These are phyloP conservation scores for Taphrorychus bicolor DNA, from an alignment of 2,888 invertebrate species.

Conservation along the genomic window DNA sequence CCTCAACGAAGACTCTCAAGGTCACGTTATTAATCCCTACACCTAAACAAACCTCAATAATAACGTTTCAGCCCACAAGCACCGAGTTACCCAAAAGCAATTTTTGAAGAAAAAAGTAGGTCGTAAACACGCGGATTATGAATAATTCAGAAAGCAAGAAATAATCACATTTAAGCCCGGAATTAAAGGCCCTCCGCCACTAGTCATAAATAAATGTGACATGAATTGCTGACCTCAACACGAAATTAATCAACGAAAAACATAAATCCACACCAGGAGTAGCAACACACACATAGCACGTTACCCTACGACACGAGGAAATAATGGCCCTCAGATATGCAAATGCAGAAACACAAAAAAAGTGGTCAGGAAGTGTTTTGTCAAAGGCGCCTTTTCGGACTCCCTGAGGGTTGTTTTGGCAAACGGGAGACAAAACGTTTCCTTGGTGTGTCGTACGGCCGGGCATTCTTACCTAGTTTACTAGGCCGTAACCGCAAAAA, in stretches of 20 bases:
- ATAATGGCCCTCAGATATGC: conserved; percentile 8
- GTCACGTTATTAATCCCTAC: too few relatives aligned
- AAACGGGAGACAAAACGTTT: not conserved
- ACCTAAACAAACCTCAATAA: too few relatives aligned
- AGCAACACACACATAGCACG: not conserved
- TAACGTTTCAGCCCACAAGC: too few relatives aligned
- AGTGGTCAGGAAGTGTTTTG: conserved; percentile 3
- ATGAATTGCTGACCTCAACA: conserved; percentile 12
- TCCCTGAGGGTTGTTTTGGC: not conserved
- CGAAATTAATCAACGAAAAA: conserved; percentile 7
- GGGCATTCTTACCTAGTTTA: not conserved
- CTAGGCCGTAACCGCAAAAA: not conserved
- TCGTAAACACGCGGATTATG: not conserved
- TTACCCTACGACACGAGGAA: not conserved
- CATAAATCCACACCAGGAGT: conserved; percentile 3
- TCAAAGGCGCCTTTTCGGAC: not conserved
- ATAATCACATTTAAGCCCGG: not conserved
- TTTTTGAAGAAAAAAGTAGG: not conserved
- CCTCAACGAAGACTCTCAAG: too few relatives aligned
- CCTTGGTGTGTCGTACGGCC: conserved; percentile 2
- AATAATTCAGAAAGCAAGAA: not conserved
- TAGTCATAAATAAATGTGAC: not conserved
- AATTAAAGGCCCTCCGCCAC: not conserved
- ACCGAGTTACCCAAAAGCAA: not conserved
- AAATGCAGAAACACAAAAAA: not conserved